Evolutionary conservation across 2,113 vertebrate genomes (phyloP).

Genomic region (Tonatia bakeri): DNA sequence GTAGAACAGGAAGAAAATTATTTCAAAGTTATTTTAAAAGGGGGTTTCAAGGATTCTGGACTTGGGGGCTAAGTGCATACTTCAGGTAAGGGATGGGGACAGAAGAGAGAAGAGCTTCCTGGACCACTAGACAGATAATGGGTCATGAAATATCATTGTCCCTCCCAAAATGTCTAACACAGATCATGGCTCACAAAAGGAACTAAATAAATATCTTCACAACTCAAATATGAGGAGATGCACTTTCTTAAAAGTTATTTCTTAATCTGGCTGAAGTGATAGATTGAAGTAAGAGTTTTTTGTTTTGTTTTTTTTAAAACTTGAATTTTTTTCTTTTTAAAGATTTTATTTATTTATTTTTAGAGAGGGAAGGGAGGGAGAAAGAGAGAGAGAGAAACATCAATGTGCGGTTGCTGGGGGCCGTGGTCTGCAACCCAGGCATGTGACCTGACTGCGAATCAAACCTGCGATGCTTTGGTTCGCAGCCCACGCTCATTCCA

Average conservation of each 20-base stretch:
- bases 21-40: neutral
- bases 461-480: no score
- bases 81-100: neutral
- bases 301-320: no score
- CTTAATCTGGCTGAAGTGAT: neutral
- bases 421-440: no score
- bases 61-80: neutral
- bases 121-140: neutral
- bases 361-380: no score
- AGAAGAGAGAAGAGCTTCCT: neutral
- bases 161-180: neutral
- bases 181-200: neutral
- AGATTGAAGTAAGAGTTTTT: neutral
- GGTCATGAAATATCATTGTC: neutral
- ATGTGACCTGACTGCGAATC: no score
- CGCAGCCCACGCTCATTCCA: no score
- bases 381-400: no score
- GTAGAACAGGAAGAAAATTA: neutral
- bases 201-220: neutral
- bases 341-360: no score
- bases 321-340: no score
- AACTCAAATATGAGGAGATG: neutral
- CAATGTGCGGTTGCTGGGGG: no score
- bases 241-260: constrained; percentile 21
- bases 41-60: neutral